Conservation (phyloP, 2,113 vertebrate species). For the Sigmodon hispidus region DNA sequence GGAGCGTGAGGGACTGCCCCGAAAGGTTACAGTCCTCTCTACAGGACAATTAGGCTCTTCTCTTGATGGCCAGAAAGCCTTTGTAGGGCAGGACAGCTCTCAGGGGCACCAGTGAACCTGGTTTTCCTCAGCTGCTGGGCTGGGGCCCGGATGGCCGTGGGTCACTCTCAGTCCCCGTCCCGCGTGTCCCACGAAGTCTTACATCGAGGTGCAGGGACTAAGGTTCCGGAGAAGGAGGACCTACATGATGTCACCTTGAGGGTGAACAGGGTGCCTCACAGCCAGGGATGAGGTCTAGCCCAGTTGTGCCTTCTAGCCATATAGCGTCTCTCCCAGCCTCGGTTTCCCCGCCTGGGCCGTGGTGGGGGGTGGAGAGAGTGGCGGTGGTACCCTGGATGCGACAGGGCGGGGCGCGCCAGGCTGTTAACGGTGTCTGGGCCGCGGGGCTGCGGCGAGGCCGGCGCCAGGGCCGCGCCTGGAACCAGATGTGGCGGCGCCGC, state of each 20-base stretch:
- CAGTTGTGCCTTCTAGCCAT: not conserved
- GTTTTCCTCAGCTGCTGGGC: not conserved
- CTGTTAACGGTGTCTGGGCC: conserved; percentile 86
- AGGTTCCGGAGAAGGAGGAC: not conserved
- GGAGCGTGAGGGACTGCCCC: not conserved
- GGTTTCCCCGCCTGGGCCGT: not conserved
- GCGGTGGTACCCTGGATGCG: not conserved
- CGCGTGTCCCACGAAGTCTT: not conserved
- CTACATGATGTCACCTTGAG: not conserved
- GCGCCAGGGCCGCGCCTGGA: conserved; percentile 89
- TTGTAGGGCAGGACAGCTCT: not conserved
- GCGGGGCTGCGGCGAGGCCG: conserved; percentile 89
- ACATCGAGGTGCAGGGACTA: not conserved
- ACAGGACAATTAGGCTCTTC: not conserved
- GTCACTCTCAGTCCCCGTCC: not conserved
- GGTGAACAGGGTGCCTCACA: not conserved
- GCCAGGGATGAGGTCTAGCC: not conserved
- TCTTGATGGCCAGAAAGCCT: not conserved
- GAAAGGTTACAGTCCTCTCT: not conserved
- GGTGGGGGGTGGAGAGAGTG: not conserved
- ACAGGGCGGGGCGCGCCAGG: conserved; percentile 75
- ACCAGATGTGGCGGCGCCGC: conserved; percentile 92
- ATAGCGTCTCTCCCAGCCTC: not conserved
- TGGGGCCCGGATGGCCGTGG: not conserved
- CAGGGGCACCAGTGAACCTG: not conserved